These are phyloP conservation scores for Sander vitreus DNA, from an alignment of 2,113 vertebrate species.

Conservation along the genomic window DNA sequence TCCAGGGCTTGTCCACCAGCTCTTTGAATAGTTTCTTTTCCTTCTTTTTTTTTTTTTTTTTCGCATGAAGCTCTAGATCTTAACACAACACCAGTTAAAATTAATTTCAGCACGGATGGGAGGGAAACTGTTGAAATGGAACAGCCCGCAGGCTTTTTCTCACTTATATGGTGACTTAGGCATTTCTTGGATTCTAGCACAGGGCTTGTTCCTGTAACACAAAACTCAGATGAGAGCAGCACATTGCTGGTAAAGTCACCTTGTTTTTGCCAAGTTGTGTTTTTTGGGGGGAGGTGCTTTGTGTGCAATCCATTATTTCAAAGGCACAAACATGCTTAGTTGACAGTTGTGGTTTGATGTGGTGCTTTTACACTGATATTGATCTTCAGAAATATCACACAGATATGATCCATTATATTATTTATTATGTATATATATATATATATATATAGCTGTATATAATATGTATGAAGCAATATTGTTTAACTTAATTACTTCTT, in stretches of 20 bases:
- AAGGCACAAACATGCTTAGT: slow-evolving; percentile 48
- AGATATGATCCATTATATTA: slow-evolving; percentile 3
- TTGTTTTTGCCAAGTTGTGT: slow-evolving; percentile 80
- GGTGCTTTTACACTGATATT: slow-evolving; percentile 22
- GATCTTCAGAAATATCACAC: slow-evolving; percentile 8
- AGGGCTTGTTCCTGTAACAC: slow-evolving; percentile 75
- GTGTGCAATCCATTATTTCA: slow-evolving; percentile 63
- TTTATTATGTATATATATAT: not conserved
- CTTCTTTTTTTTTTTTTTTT: slow-evolving; percentile 32
- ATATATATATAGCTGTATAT: not conserved
- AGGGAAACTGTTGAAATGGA: slow-evolving; percentile 76
- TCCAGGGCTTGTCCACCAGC: slow-evolving; percentile 61
- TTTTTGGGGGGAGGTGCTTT: slow-evolving; percentile 53
- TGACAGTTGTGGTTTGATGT: slow-evolving; percentile 48
- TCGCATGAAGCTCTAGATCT: slow-evolving; percentile 73
- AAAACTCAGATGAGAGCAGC: slow-evolving; percentile 78
- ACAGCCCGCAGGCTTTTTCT: slow-evolving; percentile 75
- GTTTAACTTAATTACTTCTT: slow-evolving; percentile 16
- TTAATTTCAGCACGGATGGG: slow-evolving; percentile 77
- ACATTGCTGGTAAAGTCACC: slow-evolving; percentile 77
- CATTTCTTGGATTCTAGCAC: slow-evolving; percentile 76
- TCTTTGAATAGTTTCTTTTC: slow-evolving; percentile 66
- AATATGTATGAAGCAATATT: not conserved
- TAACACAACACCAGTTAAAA: slow-evolving; percentile 80
- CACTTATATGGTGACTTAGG: slow-evolving; percentile 80